Evolutionary conservation across 2,888 invertebrate species (phyloP).

Genomic region (Uropetala carovei): DNA sequence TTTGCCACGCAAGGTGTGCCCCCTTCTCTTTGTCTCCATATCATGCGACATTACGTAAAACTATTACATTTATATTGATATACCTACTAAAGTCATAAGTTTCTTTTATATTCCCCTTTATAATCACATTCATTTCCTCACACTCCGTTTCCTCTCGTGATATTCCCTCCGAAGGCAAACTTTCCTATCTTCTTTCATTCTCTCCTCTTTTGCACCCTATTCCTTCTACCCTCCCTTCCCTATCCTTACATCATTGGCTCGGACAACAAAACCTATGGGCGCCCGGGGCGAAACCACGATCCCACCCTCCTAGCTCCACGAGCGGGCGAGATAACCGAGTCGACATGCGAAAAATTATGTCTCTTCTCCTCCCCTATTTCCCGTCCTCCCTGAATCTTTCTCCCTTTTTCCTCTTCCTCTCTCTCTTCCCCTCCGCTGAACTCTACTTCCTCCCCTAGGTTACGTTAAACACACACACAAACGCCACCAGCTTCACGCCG

Average conservation of each 20-base stretch:
- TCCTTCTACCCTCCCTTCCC: neutral
- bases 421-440: slow-evolving; percentile 22
- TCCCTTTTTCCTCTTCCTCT: neutral
- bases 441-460: slow-evolving; percentile 43
- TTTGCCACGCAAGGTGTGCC: neutral
- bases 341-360: slow-evolving; percentile 61
- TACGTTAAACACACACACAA: slow-evolving; percentile 20
- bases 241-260: slow-evolving; percentile 29
- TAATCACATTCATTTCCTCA: neutral
- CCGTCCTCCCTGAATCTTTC: neutral
- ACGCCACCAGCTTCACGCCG: neutral
- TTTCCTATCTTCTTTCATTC: neutral
- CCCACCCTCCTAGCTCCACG: neutral
- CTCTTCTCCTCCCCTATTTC: slow-evolving; percentile 28
- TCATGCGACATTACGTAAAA: neutral
- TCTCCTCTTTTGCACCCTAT: neutral
- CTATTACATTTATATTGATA: neutral
- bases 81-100: neutral
- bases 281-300: slow-evolving; percentile 4
- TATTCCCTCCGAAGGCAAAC: neutral
- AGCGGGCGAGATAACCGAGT: slow-evolving; percentile 47
- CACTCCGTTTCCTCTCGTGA: neutral
- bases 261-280: slow-evolving; percentile 53
- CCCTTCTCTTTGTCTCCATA: neutral
- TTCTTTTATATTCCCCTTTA: neutral